These are phyloP conservation scores for Muscicapa adusta DNA, from an alignment of 2,113 vertebrate genomes.

Conservation along the genomic window DNA sequence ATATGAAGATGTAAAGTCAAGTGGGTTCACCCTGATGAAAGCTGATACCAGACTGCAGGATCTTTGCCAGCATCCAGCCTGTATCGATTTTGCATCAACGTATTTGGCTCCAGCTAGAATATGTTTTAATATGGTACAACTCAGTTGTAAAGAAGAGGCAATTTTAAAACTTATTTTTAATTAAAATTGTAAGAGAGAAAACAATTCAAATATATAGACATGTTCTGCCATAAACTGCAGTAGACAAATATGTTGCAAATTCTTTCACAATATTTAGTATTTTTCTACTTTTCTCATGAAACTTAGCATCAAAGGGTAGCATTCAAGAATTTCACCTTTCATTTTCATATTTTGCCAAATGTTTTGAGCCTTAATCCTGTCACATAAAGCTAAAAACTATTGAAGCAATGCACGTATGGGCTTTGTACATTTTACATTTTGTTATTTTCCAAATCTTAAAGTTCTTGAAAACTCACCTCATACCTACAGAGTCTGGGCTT, in stretches of 20 bases:
- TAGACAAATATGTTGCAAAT: not conserved
- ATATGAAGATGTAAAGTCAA: not conserved
- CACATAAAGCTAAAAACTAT: not conserved
- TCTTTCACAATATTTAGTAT: not conserved
- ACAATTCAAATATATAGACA: not conserved
- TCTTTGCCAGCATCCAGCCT: not conserved
- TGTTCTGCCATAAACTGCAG: fast-evolving
- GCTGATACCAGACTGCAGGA: not conserved
- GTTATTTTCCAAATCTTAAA: not conserved
- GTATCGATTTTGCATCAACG: not conserved
- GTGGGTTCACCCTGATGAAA: not conserved
- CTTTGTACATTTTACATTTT: not conserved
- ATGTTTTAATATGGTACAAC: not conserved
- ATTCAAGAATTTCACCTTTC: not conserved
- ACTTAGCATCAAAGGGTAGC: not conserved
- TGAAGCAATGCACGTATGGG: fast-evolving
- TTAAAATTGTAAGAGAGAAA: not conserved
- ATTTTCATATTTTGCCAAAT: not conserved
- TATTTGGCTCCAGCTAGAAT: not conserved
- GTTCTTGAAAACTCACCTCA: not conserved
- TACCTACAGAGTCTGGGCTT: not conserved
- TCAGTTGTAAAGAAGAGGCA: not conserved
- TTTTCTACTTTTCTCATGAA: not conserved
- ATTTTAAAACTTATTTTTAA: not conserved
- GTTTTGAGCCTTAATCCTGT: not conserved